A percentile compares a stretch with the other conserved stretches of the same genome.
These are phyloP conservation scores for Falcunculus frontatus DNA, from an alignment of 2,113 vertebrate genomes.

Conservation along the genomic window DNA sequence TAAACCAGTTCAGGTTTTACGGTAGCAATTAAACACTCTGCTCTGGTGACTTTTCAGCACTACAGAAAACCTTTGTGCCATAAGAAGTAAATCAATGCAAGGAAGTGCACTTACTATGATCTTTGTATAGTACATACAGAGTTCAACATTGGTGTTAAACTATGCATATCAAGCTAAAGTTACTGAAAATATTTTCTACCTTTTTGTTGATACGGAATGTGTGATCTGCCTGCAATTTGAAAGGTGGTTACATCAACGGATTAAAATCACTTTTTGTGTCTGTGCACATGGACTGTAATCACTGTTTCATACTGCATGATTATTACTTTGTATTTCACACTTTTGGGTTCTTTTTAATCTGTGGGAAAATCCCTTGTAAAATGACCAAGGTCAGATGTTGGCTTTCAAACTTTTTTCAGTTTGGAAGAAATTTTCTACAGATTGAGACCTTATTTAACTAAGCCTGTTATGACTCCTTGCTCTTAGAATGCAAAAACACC, in stretches of 20 bases:
- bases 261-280: conserved; percentile 36
- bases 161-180: conserved; percentile 28
- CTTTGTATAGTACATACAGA: conserved; percentile 48
- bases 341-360: neutral
- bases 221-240: conserved; percentile 12
- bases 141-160: conserved; percentile 45
- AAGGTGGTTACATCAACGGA: conserved; percentile 14
- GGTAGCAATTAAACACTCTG: neutral
- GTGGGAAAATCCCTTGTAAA: neutral
- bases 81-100: conserved; percentile 41
- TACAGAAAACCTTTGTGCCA: conserved; percentile 23
- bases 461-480: neutral
- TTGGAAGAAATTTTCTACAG: neutral
- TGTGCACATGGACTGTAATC: neutral
- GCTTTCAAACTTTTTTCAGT: neutral
- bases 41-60: neutral
- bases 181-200: conserved; percentile 48
- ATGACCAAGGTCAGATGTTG: neutral
- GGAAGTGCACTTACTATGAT: conserved; percentile 56
- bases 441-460: neutral
- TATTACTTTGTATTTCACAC: neutral
- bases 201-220: neutral
- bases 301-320: neutral
- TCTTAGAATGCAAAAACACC: neutral
- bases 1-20: neutral